Evolutionary conservation across 2,797 vertebrate species (phyloP), one percentile per base, ranked within the genome.

Genomic region (Coregonus ussuriensis): DNA sequence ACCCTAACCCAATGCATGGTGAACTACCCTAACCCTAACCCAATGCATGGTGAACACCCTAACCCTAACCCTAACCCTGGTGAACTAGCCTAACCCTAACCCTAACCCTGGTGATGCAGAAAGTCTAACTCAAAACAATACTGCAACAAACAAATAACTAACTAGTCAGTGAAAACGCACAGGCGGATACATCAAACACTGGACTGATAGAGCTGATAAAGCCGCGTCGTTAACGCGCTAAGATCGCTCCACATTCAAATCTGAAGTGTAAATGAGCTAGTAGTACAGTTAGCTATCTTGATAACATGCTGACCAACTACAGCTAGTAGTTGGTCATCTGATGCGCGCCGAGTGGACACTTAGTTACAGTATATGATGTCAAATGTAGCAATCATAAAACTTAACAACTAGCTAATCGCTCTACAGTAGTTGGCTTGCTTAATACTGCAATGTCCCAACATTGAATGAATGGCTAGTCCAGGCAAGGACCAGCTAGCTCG

Each of bases 191-290:
- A 47, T 47, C 41, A 47, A 13, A 47, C 41, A 47, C 9, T 47
- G 41, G 41, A 47, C 41, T 47, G 41, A 47, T 3, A 47, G 41
- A 35, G 4, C 41, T 47, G 41, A 47, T 11, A 11, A 47, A 47
- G 41, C 41, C 0, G 7, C 41, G 41, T 70, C 33, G n/a, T 47
- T 21, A 52, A 13, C 47, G 13, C 70, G 52, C 5, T 33, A 77
- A 77, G 18, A 74, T 81, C 72, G 75, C 72, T 65, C 53, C 63
- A 70, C 79, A 76, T 80, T 80, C 70, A 80, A 67, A 33, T 37
- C 31, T 35, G 65, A 33, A 65, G 59, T 63, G 6, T 25, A 63
- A 25, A 63, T 63, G 13, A 29, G 59, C 11, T 47, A 47, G 41
- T 47, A 47, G 41, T 11, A 11, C 25, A 63, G 21, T 21, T 47